Conservation (phyloP, 2,888 invertebrate species). For the Graphium colonna region DNA sequence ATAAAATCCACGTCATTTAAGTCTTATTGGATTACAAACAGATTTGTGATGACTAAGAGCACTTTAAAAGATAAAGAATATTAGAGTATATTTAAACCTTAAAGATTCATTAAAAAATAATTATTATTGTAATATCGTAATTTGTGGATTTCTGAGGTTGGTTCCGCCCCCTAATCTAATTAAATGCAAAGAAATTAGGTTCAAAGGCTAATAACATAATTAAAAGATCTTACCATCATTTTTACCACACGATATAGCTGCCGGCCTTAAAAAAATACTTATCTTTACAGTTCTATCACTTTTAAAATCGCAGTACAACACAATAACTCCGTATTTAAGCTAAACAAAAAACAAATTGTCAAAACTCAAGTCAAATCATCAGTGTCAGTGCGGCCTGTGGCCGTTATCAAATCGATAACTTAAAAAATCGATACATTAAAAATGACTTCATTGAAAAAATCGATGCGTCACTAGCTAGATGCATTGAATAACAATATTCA, state of each 20-base stretch:
- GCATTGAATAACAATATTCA: no score
- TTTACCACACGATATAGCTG: background rate
- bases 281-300: background rate
- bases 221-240: constrained; percentile 20
- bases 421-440: no score
- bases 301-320: background rate
- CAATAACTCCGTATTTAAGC: constrained; percentile 7
- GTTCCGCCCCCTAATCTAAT: constrained; percentile 24
- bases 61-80: background rate
- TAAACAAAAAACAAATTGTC: constrained; percentile 22
- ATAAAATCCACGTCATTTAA: constrained; percentile 19
- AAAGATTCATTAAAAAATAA: background rate
- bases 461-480: no score
- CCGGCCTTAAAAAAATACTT: background rate
- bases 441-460: no score
- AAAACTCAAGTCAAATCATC: constrained; percentile 5
- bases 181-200: background rate
- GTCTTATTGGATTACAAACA: constrained; percentile 5
- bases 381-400: background rate
- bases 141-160: background rate
- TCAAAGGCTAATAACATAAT: background rate
- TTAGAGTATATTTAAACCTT: background rate
- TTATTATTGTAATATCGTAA: background rate
- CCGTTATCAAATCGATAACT: background rate
- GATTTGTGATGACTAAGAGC: background rate